Conservation (phyloP, 1,140 invertebrate species). For the Trachymyrmex cornetzi region DNA sequence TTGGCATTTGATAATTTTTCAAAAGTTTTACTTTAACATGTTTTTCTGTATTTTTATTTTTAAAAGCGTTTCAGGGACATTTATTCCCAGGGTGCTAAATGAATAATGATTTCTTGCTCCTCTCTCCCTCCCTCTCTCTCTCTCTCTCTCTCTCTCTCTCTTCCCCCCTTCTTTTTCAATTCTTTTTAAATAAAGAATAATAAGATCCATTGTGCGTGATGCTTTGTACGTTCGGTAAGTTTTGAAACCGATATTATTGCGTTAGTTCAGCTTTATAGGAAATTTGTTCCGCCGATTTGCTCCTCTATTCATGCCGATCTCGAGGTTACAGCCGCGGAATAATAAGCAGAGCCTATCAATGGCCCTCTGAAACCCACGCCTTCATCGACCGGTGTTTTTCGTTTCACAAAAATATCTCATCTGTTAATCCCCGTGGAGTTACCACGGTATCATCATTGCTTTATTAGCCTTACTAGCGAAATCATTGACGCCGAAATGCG, state of each 20-base stretch:
- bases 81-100: too few species aligned
- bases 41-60: too few species aligned
- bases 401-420: slow-evolving; percentile 19
- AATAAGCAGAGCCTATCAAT: slow-evolving; percentile 12
- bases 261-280: neutral
- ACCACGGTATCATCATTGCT: neutral
- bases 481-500: neutral
- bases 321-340: neutral
- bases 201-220: neutral
- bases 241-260: neutral
- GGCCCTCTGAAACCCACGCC: neutral
- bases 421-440: slow-evolving; percentile 9
- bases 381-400: neutral
- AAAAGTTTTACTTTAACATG: too few species aligned
- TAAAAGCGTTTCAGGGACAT: too few species aligned
- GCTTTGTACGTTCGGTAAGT: neutral
- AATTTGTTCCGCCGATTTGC: slow-evolving; percentile 3
- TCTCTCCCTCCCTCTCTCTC: too few species aligned
- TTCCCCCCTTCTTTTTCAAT: neutral
- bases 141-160: neutral
- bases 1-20: too few species aligned
- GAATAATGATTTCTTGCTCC: too few species aligned
- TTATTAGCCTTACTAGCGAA: slow-evolving; percentile 8
- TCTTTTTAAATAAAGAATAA: neutral
- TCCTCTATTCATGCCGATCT: slow-evolving; percentile 22